These are phyloP conservation scores for Agriopis aurantiaria DNA, from an alignment of 2,888 invertebrate genomes.

Conservation along the genomic window DNA sequence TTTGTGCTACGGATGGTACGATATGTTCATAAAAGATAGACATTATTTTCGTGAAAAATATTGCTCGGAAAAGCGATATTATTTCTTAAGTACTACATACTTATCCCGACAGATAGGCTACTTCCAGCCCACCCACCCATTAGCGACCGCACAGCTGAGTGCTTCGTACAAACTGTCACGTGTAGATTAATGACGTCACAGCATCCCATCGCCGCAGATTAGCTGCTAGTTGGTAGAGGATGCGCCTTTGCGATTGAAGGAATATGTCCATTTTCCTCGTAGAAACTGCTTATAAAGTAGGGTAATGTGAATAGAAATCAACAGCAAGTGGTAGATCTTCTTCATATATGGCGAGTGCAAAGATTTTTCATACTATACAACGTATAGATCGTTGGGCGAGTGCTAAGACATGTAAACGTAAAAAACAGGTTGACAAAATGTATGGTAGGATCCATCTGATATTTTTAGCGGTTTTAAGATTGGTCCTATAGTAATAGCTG, in stretches of 20 bases:
- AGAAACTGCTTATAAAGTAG: neutral
- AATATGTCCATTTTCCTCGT: slow-evolving; percentile 9
- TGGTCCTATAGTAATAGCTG: no score
- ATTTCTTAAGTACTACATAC: slow-evolving; percentile 12
- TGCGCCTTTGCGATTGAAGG: slow-evolving; percentile 10
- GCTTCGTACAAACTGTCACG: slow-evolving; percentile 31
- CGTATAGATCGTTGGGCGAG: no score
- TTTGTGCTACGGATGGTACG: no score
- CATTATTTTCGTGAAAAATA: neutral
- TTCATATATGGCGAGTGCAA: neutral
- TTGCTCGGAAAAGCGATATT: slow-evolving; percentile 2
- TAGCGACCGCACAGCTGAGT: slow-evolving; percentile 26
- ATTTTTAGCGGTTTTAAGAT: no score
- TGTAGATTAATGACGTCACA: slow-evolving; percentile 34
- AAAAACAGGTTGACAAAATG: no score
- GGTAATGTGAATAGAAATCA: neutral
- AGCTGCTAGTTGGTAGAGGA: neutral
- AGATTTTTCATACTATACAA: no score
- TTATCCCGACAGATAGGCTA: neutral
- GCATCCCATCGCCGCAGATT: slow-evolving; percentile 26
- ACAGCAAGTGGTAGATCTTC: neutral
- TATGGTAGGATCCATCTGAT: no score
- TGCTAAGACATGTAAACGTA: no score
- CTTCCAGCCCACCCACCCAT: slow-evolving; percentile 18
- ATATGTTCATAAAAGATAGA: no score